Conservation (phyloP, 2,797 vertebrate species). For the Myripristis murdjan region DNA sequence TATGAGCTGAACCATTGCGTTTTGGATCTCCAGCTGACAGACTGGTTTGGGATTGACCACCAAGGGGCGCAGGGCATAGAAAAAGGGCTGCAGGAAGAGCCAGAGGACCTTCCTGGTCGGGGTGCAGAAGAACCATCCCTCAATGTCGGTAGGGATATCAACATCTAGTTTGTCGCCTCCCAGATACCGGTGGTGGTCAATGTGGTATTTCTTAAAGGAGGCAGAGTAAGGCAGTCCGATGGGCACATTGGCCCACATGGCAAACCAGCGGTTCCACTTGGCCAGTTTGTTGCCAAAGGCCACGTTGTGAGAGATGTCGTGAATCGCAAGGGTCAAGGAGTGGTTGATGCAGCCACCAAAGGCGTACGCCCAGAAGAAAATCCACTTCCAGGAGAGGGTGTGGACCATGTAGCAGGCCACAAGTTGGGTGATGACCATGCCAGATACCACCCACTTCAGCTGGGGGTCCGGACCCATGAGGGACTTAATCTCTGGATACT, state of each 20-base stretch:
- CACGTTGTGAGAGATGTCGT: slow-evolving; percentile 97
- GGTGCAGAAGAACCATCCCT: slow-evolving; percentile 97
- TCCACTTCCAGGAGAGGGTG: slow-evolving; percentile 94
- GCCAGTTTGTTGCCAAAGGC: slow-evolving; percentile 93
- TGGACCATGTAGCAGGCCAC: slow-evolving; percentile 92
- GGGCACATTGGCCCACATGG: slow-evolving; percentile 96
- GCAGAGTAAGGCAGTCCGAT: slow-evolving; percentile 94
- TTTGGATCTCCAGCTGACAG: slow-evolving; percentile 91
- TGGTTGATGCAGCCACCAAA: slow-evolving; percentile 98
- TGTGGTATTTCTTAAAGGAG: slow-evolving; percentile 98
- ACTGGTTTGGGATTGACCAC: slow-evolving; percentile 94
- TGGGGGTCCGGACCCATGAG: slow-evolving; percentile 95
- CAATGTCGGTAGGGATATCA: slow-evolving; percentile 93
- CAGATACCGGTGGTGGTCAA: slow-evolving; percentile 98
- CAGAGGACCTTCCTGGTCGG: slow-evolving; percentile 94
- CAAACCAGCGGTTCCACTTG: slow-evolving; percentile 95
- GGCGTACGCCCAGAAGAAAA: slow-evolving; percentile 95
- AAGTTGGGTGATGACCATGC: slow-evolving; percentile 92
- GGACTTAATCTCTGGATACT: slow-evolving; percentile 96
- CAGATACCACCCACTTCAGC: slow-evolving; percentile 95
- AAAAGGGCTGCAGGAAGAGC: slow-evolving; percentile 93
- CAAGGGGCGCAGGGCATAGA: slow-evolving; percentile 92
- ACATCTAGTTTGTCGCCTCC: slow-evolving; percentile 93
- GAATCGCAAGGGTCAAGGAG: slow-evolving; percentile 95
- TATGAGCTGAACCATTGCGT: slow-evolving; percentile 88